Conservation (phyloP, 2,888 invertebrate species). For the Lasioglossum oenotherae region DNA sequence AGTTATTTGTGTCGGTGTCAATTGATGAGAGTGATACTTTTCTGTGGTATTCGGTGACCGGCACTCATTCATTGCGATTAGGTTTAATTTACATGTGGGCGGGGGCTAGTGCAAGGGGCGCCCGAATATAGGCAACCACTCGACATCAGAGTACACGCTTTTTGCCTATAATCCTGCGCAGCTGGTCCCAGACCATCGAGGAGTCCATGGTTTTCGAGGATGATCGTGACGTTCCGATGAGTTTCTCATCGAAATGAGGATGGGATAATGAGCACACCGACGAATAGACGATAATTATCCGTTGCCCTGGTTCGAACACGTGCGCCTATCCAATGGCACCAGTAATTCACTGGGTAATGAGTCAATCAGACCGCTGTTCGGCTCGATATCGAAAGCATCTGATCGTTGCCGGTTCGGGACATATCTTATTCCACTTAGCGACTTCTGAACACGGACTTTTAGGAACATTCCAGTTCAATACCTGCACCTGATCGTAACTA, state of each 20-base stretch:
- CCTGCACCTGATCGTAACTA: no score
- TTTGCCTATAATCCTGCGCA: not conserved
- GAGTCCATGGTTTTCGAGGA: not conserved
- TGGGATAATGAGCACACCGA: constrained; percentile 15
- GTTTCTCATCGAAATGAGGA: not conserved
- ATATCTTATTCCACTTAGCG: not conserved
- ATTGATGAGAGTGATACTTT: not conserved
- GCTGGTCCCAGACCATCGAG: not conserved
- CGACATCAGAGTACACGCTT: not conserved
- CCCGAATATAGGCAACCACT: not conserved
- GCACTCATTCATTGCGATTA: not conserved
- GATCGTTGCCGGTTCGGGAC: not conserved
- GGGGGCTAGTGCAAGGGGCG: not conserved
- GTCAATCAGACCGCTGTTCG: not conserved
- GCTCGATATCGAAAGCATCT: constrained; percentile 4
- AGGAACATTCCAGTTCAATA: not conserved
- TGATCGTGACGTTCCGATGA: not conserved
- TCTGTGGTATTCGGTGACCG: not conserved
- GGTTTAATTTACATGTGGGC: not conserved
- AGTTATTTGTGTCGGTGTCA: not conserved
- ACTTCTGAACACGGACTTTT: not conserved
- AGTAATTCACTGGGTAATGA: constrained; percentile 38
- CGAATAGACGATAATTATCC: constrained; percentile 41
- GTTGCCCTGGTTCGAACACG: constrained; percentile 45
- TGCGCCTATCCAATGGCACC: constrained; percentile 29